Evolutionary conservation across 2,797 vertebrate genomes (phyloP).

Genomic region (Acanthopagrus latus): DNA sequence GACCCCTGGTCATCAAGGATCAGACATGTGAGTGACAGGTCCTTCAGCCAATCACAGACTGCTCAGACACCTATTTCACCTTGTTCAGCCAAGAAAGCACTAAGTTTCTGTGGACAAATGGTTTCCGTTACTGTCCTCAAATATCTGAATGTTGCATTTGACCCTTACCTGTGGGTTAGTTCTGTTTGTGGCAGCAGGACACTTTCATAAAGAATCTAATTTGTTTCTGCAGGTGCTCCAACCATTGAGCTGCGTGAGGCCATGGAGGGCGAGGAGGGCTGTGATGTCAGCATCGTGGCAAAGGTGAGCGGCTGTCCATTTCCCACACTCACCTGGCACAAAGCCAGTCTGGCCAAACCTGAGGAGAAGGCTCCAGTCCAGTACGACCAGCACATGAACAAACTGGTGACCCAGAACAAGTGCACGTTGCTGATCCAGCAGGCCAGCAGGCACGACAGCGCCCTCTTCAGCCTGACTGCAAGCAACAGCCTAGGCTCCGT

Average conservation of each 20-base stretch:
- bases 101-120: not conserved
- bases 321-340: slow-evolving; percentile 94
- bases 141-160: not conserved
- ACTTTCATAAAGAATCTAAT: not conserved
- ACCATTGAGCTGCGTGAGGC: slow-evolving; percentile 93
- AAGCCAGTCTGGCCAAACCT: slow-evolving; percentile 90
- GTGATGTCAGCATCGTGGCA: slow-evolving; percentile 92
- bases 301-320: slow-evolving; percentile 98
- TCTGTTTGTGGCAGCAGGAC: not conserved
- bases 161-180: not conserved
- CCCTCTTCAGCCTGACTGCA: slow-evolving; percentile 93
- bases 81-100: not conserved
- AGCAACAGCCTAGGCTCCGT: slow-evolving; percentile 92
- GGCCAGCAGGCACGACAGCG: slow-evolving; percentile 92
- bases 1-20: slow-evolving; percentile 94
- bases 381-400: slow-evolving; percentile 95
- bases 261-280: slow-evolving; percentile 94
- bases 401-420: slow-evolving; percentile 91
- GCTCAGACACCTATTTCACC: not conserved
- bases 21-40: slow-evolving; percentile 92
- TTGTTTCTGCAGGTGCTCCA: slow-evolving; percentile 87
- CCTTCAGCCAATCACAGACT: slow-evolving; percentile 9
- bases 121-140: not conserved
- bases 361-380: slow-evolving; percentile 90
- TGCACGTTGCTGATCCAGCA: slow-evolving; percentile 95